phyloP scores from a whole-genome alignment of 2,888 invertebrate species.

The Pristionchus mayeri region DNA sequence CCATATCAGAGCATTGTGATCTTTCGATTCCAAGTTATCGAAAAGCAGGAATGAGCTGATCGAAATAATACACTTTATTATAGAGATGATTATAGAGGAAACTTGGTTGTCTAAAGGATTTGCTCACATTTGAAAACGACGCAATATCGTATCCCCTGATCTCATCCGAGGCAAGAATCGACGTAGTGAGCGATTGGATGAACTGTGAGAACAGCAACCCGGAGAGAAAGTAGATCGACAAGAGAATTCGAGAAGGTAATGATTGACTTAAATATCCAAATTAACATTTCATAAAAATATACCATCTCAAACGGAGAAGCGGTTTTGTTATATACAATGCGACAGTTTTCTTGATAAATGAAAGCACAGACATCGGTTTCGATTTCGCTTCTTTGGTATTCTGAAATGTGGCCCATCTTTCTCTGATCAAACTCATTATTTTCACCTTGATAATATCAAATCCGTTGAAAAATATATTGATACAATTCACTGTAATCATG shows the following conservation, averaged over 20 bases:
- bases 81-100: too few relatives aligned
- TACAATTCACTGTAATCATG: neutral
- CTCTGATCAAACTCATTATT: neutral
- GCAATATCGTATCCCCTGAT: neutral
- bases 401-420: neutral
- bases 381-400: too few relatives aligned
- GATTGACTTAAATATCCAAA: neutral
- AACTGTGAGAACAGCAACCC: neutral
- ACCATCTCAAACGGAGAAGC: neutral
- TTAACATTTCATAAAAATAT: neutral
- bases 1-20: slow-evolving; percentile 13
- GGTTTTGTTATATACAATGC: too few relatives aligned
- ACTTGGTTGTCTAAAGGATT: too few relatives aligned
- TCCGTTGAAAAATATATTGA: neutral
- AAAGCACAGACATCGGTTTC: too few relatives aligned
- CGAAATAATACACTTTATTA: too few relatives aligned
- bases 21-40: slow-evolving; percentile 2
- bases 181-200: neutral
- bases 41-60: neutral
- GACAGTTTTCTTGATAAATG: too few relatives aligned
- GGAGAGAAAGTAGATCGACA: neutral
- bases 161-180: neutral
- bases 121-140: neutral
- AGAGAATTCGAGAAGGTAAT: neutral
- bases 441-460: neutral